Evolutionary conservation across 2,797 vertebrate species (phyloP).

Genomic region (Crocidura indochinensis): DNA sequence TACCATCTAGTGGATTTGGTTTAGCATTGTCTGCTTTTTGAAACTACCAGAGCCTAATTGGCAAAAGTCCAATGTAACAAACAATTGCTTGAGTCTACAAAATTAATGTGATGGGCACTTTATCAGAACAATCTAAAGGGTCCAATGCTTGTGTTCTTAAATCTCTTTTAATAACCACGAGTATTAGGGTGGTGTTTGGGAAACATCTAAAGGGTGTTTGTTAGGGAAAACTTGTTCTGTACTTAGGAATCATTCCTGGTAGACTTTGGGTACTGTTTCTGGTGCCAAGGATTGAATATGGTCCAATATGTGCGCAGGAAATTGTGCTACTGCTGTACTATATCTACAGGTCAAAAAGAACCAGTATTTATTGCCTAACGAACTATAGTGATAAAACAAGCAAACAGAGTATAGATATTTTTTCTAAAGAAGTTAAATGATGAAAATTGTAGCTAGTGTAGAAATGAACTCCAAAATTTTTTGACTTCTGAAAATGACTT

Average conservation of each 20-base stretch:
- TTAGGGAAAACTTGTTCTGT: too few species aligned
- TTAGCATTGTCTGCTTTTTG: conserved; percentile 38
- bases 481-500: conserved; percentile 4
- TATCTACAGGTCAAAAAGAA: too few species aligned
- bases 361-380: too few species aligned
- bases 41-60: conserved; percentile 6
- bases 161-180: background rate
- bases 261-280: too few species aligned
- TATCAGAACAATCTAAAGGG: background rate
- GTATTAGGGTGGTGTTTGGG: background rate
- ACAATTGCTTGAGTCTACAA: background rate
- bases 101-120: background rate
- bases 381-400: background rate
- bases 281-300: too few species aligned
- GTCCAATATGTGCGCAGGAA: too few species aligned
- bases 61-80: background rate
- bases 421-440: conserved; percentile 36
- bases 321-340: too few species aligned
- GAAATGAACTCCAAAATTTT: conserved; percentile 6
- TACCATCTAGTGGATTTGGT: conserved; percentile 19
- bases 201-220: background rate
- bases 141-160: background rate
- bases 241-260: too few species aligned
- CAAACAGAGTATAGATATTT: background rate
- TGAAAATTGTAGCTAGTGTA: background rate